Base-by-base conservation (phyloP, 2,797 vertebrate species). In the Knipowitschia caucasica region DNA sequence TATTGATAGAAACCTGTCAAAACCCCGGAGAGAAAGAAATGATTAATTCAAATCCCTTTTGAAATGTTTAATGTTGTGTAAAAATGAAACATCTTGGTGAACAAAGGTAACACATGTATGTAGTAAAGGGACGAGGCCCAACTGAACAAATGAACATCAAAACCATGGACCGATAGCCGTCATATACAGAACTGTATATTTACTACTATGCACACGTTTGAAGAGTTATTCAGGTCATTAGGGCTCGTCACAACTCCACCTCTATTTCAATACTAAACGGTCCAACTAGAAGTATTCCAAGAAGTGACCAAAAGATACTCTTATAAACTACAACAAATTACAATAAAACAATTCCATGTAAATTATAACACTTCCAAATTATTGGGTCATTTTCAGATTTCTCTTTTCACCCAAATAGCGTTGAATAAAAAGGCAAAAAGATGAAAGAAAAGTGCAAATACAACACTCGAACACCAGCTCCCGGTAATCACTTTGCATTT, bases 351-450 rank as follows among this genome's bases (percentile, higher is more conserved):
- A 35, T 8, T 58, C 62, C 60, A 52, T n/a, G 47, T 40, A 27
- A 62, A 64, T 23, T 5, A 15, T 67, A 51, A 53, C 42, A 33
- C 42, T 50, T 69, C 62, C 47, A 27, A 20, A 29, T 30, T 23
- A 45, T 54, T 18, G 56, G 59, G 34, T 49, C 56, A 29, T 53
- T 51, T 62, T 75, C 24, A 64, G 45, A 75, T 74, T 61, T 18
- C 67, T 65, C 39, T 57, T 51, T 67, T 79, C 56, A 74, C 62
- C 63, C 78, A 77, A 81, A 73, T 56, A 59, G 64, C 38, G 71
- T 45, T 62, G 44, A 35, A 50, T 54, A 65, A 57, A 61, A 43
- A 33, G 36, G 56, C 82, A 76, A 52, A 47, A 55, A 73, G 66
- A 33, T 69, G 54, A 73, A 51, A 46, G 67, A 15, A 39, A 57